These are phyloP conservation scores for Ptychodera flava DNA, from an alignment of 35 echinoderm and acorn worm species.

Conservation along the genomic window DNA sequence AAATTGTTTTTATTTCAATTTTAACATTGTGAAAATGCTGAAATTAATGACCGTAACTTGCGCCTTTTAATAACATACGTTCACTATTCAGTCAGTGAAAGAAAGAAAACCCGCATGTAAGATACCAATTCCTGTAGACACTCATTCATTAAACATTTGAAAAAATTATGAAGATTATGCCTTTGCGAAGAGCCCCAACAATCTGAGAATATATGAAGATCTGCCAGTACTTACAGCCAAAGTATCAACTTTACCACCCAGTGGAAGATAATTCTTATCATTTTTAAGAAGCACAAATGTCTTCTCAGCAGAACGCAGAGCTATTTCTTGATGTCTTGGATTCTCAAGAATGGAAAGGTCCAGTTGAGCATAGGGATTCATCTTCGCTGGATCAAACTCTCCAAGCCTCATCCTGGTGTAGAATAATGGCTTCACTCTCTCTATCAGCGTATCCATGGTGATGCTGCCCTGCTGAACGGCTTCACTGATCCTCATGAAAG, in stretches of 20 bases:
- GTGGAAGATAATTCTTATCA: slow-evolving; percentile 37
- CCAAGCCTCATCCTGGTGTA: slow-evolving; percentile 91
- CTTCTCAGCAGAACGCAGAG: slow-evolving; percentile 55
- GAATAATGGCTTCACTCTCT: slow-evolving; percentile 54
- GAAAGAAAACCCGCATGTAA: too few relatives aligned
- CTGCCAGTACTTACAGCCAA: slow-evolving; percentile 79
- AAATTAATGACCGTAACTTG: too few relatives aligned
- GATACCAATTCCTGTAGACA: too few relatives aligned
- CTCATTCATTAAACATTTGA: too few relatives aligned
- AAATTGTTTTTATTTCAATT: too few relatives aligned
- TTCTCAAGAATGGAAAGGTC: slow-evolving; percentile 25
- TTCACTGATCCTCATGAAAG: slow-evolving; percentile 47
- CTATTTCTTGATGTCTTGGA: slow-evolving; percentile 40
- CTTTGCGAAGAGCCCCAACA: too few relatives aligned
- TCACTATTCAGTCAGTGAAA: too few relatives aligned
- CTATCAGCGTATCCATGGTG: slow-evolving; percentile 20
- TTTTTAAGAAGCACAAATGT: slow-evolving; percentile 94
- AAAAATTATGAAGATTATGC: too few relatives aligned
- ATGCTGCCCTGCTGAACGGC: slow-evolving; percentile 53
- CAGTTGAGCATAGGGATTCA: slow-evolving; percentile 74
- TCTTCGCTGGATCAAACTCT: slow-evolving; percentile 79
- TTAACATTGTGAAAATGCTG: too few relatives aligned
- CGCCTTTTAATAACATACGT: too few relatives aligned
- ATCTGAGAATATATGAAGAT: too few relatives aligned
- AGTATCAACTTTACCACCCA: slow-evolving; percentile 41